Evolutionary conservation across 2,888 invertebrate species (phyloP), one percentile per base, ranked within the genome.

Genomic region (Netelia inedita): DNA sequence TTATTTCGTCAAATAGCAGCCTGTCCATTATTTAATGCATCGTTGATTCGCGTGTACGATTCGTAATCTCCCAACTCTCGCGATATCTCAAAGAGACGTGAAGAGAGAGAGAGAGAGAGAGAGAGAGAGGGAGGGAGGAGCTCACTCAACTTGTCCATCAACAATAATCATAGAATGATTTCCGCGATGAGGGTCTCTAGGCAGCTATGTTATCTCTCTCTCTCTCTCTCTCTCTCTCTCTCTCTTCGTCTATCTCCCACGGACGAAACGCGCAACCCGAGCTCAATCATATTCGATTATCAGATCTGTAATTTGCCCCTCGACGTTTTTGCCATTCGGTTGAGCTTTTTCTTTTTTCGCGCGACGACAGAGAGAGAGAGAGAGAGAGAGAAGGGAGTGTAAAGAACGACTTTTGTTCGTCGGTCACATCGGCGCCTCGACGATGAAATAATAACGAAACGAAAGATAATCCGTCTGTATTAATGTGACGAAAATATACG

Each of bases 201-300:
- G 6, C 35, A 46, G 2, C 46, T 50, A 75, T 61, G 11, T 61
- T 43, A 1, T 50, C 6, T 10, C 19, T 21, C 57, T 57, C 57
- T 53, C 53, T 53, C 53, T 53, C 53, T 41, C 57, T 43, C 1
- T 50, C n/a, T 9, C 10, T 19, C 57, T 57, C 57, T 57, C 19
- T 57, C 57, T 19, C 57, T 14, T 46, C 2, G 11, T 19, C 19
- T 19, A n/a, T 57, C 57, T 57, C 57, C 10, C 19, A 8, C 16
- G 9, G 41, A 16, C 2, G 57, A 23, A 11, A 21, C 46, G 68
- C 57, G 57, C 35, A 66, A 74, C 46, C 53, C 41, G 53, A 72
- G 55, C 72, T 63, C 69, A 57, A 69, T 78, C 55, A 65, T n/a
- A 59, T 78, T 81, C 69, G 63, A 74, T 69, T 78, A 81, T 85